phyloP scores from a whole-genome alignment of 2,113 vertebrate genomes.

The Epinephelus moara region DNA sequence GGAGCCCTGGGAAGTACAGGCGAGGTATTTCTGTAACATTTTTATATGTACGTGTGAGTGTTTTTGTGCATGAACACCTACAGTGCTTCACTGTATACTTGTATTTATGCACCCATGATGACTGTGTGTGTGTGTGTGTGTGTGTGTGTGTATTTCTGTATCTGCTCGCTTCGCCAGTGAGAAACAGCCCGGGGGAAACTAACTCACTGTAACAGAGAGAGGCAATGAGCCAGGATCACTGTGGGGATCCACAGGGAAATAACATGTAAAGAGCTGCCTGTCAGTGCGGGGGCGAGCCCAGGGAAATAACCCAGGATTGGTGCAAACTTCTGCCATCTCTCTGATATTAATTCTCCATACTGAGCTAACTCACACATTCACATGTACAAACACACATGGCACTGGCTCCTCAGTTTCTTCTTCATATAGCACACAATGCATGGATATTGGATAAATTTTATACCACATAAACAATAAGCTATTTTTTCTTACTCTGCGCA shows the following conservation, averaged over 20 bases:
- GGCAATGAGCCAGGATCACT: slow-evolving; percentile 73
- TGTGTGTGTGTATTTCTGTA: slow-evolving; percentile 9
- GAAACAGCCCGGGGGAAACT: slow-evolving; percentile 49
- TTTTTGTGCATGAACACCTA: background rate
- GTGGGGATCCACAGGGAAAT: slow-evolving; percentile 72
- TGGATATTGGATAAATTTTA: background rate
- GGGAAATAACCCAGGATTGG: slow-evolving; percentile 67
- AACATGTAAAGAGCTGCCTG: slow-evolving; percentile 72
- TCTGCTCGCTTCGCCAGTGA: slow-evolving; percentile 39
- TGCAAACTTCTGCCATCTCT: slow-evolving; percentile 47
- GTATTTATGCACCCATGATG: slow-evolving; percentile 35
- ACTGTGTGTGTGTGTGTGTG: slow-evolving; percentile 24
- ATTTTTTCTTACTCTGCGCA: background rate
- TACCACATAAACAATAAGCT: background rate
- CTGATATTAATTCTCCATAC: slow-evolving; percentile 54
- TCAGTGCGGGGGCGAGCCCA: slow-evolving; percentile 52
- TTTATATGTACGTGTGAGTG: background rate
- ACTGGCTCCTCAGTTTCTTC: slow-evolving; percentile 9
- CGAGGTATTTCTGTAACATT: background rate
- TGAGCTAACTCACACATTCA: slow-evolving; percentile 35
- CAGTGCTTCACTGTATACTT: background rate
- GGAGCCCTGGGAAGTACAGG: background rate
- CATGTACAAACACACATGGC: slow-evolving; percentile 33
- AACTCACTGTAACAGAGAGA: slow-evolving; percentile 58
- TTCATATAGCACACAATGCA: slow-evolving; percentile 16